phyloP scores from a whole-genome alignment of 2,888 invertebrate genomes.

The Halictus ligatus region DNA sequence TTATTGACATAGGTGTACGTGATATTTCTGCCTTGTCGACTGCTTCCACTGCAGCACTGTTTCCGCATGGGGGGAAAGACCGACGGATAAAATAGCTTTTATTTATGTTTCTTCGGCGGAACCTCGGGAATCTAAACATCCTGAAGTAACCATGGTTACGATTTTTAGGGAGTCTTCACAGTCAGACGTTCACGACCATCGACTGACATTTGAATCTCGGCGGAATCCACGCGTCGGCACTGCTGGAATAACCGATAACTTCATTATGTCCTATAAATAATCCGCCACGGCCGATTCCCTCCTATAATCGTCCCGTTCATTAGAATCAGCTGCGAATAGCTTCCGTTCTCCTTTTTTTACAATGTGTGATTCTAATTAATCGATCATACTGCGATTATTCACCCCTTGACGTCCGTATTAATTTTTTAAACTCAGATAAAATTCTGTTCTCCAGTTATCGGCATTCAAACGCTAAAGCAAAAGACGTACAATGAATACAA shows the following conservation, averaged over 20 bases:
- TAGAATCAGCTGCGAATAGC: not conserved
- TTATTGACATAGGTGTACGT: not conserved
- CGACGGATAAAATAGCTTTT: slow-evolving; percentile 4
- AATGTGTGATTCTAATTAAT: not conserved
- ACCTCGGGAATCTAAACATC: not conserved
- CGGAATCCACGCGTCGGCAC: not conserved
- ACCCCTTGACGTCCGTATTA: not conserved
- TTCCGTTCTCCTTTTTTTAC: not conserved
- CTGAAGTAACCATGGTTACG: not conserved
- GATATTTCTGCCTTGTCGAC: not conserved
- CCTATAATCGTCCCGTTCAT: not conserved
- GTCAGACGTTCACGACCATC: not conserved
- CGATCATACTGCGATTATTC: not conserved
- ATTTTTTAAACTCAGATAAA: not conserved
- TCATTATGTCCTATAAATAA: slow-evolving; percentile 4
- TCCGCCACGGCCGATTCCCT: not conserved
- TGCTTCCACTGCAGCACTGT: not conserved
- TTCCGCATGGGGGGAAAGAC: not conserved
- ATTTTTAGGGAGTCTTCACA: not conserved
- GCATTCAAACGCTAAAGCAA: no score
- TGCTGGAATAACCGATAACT: not conserved
- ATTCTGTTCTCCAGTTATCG: not conserved
- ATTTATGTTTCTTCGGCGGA: not conserved
- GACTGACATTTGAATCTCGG: not conserved
- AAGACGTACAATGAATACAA: no score